A percentile compares a stretch with the other conserved stretches of the same genome.
These are phyloP conservation scores for Coturnix japonica DNA, from an alignment of 2,113 vertebrate genomes.

Conservation along the genomic window DNA sequence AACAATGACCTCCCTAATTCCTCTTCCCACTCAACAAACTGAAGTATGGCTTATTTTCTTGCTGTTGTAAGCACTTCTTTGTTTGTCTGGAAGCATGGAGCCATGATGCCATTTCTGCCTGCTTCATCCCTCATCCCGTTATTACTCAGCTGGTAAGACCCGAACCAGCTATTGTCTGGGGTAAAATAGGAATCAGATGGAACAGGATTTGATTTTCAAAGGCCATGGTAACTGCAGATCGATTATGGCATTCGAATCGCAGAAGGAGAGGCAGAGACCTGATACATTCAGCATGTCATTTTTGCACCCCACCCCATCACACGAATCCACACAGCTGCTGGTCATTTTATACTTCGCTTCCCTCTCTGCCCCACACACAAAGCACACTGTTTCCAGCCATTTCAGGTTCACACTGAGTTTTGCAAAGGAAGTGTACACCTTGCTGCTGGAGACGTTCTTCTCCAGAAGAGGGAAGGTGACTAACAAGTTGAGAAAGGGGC, in stretches of 20 bases:
- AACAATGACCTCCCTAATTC: slow-evolving; percentile 54
- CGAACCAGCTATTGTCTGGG: slow-evolving; percentile 18
- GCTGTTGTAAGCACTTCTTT: slow-evolving; percentile 53
- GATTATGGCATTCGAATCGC: slow-evolving; percentile 1
- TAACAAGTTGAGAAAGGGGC: background rate
- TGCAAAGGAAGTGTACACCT: background rate
- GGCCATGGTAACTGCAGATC: slow-evolving; percentile 9
- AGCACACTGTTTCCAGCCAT: background rate
- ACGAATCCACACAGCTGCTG: background rate
- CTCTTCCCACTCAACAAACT: slow-evolving; percentile 47
- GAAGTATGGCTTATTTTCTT: slow-evolving; percentile 47
- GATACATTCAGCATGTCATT: background rate
- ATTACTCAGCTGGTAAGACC: slow-evolving; percentile 18
- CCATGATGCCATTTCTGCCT: slow-evolving; percentile 6
- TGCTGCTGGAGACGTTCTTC: background rate
- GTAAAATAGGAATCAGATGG: slow-evolving; percentile 9
- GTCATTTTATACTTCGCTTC: background rate
- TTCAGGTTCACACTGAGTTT: background rate
- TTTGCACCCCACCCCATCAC: background rate
- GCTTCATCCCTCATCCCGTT: background rate
- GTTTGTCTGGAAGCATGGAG: slow-evolving; percentile 33
- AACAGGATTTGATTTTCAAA: slow-evolving; percentile 46
- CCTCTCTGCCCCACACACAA: background rate
- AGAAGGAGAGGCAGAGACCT: background rate
- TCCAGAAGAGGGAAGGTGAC: background rate